Evolutionary conservation across 2,113 vertebrate species (phyloP).

Genomic region (Pionites leucogaster): DNA sequence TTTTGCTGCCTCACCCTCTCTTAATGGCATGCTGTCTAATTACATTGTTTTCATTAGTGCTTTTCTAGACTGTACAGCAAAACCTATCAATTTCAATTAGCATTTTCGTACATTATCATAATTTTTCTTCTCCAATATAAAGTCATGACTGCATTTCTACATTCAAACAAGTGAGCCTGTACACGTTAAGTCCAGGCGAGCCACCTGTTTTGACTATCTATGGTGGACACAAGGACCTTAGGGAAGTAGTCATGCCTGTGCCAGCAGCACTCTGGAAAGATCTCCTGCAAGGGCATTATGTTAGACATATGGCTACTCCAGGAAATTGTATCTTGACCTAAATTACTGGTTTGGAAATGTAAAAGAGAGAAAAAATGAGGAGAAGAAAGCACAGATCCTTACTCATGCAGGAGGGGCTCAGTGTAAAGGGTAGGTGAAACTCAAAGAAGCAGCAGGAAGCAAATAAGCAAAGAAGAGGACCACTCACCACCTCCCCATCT

Average conservation of each 20-base stretch:
- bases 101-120: neutral
- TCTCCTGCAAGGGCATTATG: neutral
- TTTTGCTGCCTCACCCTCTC: neutral
- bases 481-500: neutral
- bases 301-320: neutral
- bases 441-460: neutral
- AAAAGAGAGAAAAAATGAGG: neutral
- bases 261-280: neutral
- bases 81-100: neutral
- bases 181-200: accelerated
- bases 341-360: neutral
- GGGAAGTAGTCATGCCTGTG: too few species aligned
- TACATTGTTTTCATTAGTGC: neutral
- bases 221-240: too few species aligned
- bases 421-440: neutral
- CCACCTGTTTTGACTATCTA: neutral
- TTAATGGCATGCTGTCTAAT: neutral
- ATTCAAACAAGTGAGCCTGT: neutral
- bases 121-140: neutral
- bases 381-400: neutral
- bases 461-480: neutral
- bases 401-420: accelerated
- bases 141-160: neutral
- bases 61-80: neutral
- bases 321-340: neutral